These are phyloP conservation scores for Lamellibrachia satsuma DNA, from an alignment of 2,888 invertebrate genomes.

Conservation along the genomic window DNA sequence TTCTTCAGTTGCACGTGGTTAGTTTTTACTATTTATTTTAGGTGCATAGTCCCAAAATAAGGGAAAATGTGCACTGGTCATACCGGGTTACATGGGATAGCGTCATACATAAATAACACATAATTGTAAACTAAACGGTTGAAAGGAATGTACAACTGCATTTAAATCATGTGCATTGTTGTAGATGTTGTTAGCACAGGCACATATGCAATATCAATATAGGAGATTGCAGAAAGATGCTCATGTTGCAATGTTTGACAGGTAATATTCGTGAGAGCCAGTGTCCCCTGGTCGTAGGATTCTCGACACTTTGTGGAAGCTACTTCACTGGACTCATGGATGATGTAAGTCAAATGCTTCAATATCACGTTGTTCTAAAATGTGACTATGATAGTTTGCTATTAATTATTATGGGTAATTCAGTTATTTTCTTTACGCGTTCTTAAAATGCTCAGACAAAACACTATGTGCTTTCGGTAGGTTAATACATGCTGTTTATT, in stretches of 20 bases:
- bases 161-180: neutral
- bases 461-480: neutral
- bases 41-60: too few relatives aligned
- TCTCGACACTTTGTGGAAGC: conserved; percentile 13
- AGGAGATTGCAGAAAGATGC: too few relatives aligned
- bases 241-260: neutral
- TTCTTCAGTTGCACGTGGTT: too few relatives aligned
- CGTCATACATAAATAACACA: too few relatives aligned
- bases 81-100: too few relatives aligned
- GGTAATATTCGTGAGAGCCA: conserved; percentile 20
- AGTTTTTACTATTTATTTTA: too few relatives aligned
- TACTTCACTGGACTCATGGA: conserved; percentile 25
- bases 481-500: neutral
- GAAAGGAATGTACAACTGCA: too few relatives aligned
- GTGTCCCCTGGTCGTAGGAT: conserved; percentile 21
- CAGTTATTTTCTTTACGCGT: neutral
- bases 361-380: neutral
- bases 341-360: conserved; percentile 18
- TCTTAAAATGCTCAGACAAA: neutral
- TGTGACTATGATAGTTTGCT: neutral
- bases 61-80: too few relatives aligned
- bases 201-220: too few relatives aligned
- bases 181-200: neutral
- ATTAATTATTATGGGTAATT: neutral
- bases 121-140: too few relatives aligned